A percentile compares a stretch with the other conserved stretches of the same genome.
Evolutionary conservation across 1,140 invertebrate genomes (phyloP).

Genomic region (Caenorhabditis tropicalis): DNA sequence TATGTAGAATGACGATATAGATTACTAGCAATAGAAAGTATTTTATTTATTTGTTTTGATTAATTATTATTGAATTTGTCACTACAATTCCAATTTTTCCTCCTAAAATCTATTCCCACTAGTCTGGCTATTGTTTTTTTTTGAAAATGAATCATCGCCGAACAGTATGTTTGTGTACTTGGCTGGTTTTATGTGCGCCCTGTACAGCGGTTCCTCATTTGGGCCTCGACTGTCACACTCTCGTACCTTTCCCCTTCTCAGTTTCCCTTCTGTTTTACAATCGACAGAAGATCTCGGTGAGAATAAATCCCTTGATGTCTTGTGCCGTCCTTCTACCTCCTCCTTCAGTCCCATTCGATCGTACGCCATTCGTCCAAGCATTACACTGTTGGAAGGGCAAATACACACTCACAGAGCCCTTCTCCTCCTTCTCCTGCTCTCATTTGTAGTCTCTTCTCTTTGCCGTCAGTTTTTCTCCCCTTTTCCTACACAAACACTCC

Average conservation of each 20-base stretch:
- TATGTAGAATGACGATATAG: neutral
- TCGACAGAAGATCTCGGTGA: neutral
- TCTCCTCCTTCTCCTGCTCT: conserved; percentile 6
- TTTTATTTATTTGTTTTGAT: no score
- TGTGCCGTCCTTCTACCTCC: neutral
- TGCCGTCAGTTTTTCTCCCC: conserved; percentile 41
- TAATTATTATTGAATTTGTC: no score
- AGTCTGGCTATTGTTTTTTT: neutral
- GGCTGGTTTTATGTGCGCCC: neutral
- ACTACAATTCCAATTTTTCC: no score
- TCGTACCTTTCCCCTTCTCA: neutral
- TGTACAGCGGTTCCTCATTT: conserved; percentile 30
- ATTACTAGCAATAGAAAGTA: neutral
- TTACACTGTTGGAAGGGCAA: conserved; percentile 48
- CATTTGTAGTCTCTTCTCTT: conserved; percentile 41
- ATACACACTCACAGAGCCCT: conserved; percentile 31
- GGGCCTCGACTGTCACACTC: conserved; percentile 16
- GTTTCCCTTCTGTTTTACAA: neutral
- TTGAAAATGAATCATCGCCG: neutral
- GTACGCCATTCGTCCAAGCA: conserved; percentile 42
- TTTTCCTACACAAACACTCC: conserved; percentile 31
- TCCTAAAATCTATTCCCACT: no score
- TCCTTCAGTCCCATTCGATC: neutral
- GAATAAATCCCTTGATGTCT: neutral
- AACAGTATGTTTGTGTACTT: conserved; percentile 11